A percentile compares a stretch with the other conserved stretches of the same genome.
Evolutionary conservation across 2,888 invertebrate genomes (phyloP).

Genomic region (Phyllotreta cruciferae): DNA sequence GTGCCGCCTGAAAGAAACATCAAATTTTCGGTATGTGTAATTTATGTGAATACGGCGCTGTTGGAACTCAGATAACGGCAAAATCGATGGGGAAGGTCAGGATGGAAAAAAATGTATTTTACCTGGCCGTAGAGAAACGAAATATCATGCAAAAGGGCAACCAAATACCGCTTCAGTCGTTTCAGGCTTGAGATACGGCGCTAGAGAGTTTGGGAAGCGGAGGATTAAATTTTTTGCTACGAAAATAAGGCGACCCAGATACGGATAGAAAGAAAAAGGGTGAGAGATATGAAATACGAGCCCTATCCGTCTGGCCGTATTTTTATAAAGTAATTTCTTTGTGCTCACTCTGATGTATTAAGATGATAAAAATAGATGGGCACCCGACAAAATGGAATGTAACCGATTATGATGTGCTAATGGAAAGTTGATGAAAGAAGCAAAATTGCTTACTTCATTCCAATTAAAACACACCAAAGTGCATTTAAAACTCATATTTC

Average conservation of each 20-base stretch:
- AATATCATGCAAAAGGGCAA: conserved; percentile 33
- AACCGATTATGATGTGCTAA: too few species aligned
- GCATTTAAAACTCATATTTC: too few species aligned
- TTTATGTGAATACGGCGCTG: conserved; percentile 8
- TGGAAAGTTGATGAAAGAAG: too few species aligned
- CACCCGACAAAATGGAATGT: too few species aligned
- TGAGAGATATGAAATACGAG: not conserved
- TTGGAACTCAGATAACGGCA: conserved; percentile 28
- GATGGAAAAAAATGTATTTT: conserved; percentile 28
- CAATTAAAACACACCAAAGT: too few species aligned
- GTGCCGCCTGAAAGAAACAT: not conserved
- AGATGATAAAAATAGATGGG: too few species aligned
- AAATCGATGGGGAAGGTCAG: conserved; percentile 36
- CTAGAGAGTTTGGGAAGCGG: conserved; percentile 5
- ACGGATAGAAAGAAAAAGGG: not conserved
- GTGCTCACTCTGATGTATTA: too few species aligned
- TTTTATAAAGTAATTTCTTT: too few species aligned
- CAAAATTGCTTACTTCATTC: too few species aligned
- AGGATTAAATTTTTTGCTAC: conserved; percentile 8
- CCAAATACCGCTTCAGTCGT: conserved; percentile 29
- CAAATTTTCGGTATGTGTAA: not conserved
- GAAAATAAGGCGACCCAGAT: conserved; percentile 1
- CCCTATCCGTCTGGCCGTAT: too few species aligned
- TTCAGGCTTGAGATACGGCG: conserved; percentile 29
- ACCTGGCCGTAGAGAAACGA: conserved; percentile 31